Base-by-base conservation (phyloP, 2,888 invertebrate species). In the Amiota mariae region DNA sequence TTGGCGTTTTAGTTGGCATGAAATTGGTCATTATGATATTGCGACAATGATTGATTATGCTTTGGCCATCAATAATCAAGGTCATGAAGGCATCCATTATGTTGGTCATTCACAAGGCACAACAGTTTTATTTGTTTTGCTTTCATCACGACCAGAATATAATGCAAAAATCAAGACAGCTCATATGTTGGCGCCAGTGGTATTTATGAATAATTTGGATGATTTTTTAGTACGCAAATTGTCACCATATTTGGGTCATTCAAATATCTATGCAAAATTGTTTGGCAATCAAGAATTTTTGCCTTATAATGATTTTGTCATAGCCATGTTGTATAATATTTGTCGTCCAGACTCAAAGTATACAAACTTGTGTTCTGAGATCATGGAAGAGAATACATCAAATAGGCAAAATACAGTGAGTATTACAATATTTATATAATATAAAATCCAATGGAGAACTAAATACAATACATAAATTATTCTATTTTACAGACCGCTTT, bases 1-100 rank as follows among this genome's bases (percentile, higher is more conserved):
- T 73, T 88, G 87, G 87, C 70, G 78, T 8, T 87, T 87, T 24
- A 97, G 96, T 80, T 98, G 95, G 92, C 96, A 98, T 85, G 96
- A 98, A 89, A 95, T 97, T 91, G 97, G 94, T 0, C 88, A 93
- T 67, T 93, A 94, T 86, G 83, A 83, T 48, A 82, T 84, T 0
- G 74, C 85, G 0, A 78, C 82, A 12, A 84, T 84, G 72, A 81
- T 89, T 2, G 87, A 88, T 63, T 87, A 85, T 49, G 80, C 87
- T 0, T 72, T 88, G 8, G 36, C 71, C 0, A 73, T 73, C 9
- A 88, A 84, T 18, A 83, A 82, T 12, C 77, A 80, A 51, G 77
- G 77, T 0, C 83, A 83, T 47, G 59, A 80, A 11, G 71, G 84
- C 4, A 76, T 89, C 1, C 87, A 88, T 63, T 89, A 88, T 73